Percentiles rank a stretch among this genome's conserved stretches.
phyloP scores from a whole-genome alignment of 2,888 invertebrate species.

The Lepidocyrtinus sp. region DNA sequence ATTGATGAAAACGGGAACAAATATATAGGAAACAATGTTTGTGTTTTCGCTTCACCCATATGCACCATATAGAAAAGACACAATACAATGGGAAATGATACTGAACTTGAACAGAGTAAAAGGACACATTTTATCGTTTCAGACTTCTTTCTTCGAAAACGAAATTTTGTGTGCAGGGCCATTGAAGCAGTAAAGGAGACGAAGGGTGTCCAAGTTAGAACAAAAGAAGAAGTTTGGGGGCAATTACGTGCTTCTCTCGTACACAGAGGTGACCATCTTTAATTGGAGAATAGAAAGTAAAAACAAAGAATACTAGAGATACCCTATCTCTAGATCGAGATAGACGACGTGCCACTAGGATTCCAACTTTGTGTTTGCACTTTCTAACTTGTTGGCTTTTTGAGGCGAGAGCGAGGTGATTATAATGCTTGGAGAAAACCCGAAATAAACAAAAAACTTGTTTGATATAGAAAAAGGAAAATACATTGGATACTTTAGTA shows the following conservation, averaged over 20 bases:
- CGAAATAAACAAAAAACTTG: constrained; percentile 21
- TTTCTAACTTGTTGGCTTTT: constrained; percentile 19
- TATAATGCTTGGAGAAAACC: constrained; percentile 11
- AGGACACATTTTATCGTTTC: neutral
- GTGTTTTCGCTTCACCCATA: neutral
- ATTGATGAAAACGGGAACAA: constrained; percentile 4
- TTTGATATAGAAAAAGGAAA: neutral
- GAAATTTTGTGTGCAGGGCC: constrained; percentile 14
- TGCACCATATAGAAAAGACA: neutral
- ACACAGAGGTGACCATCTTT: constrained; percentile 18
- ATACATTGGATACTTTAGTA: neutral
- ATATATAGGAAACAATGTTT: neutral
- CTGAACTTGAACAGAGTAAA: constrained; percentile 9
- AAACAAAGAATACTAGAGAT: neutral
- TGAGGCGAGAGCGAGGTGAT: neutral
- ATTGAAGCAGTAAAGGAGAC: neutral
- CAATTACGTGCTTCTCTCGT: constrained; percentile 14
- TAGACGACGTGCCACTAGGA: constrained; percentile 14
- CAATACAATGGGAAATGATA: neutral
- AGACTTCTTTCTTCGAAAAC: neutral
- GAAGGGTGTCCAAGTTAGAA: constrained; percentile 20
- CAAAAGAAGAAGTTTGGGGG: constrained; percentile 1
- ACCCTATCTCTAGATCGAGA: neutral
- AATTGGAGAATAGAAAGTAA: neutral
- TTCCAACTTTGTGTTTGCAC: constrained; percentile 15